These are phyloP conservation scores for Laticauda laticaudata DNA, from an alignment of 2,113 vertebrate species.

Conservation along the genomic window DNA sequence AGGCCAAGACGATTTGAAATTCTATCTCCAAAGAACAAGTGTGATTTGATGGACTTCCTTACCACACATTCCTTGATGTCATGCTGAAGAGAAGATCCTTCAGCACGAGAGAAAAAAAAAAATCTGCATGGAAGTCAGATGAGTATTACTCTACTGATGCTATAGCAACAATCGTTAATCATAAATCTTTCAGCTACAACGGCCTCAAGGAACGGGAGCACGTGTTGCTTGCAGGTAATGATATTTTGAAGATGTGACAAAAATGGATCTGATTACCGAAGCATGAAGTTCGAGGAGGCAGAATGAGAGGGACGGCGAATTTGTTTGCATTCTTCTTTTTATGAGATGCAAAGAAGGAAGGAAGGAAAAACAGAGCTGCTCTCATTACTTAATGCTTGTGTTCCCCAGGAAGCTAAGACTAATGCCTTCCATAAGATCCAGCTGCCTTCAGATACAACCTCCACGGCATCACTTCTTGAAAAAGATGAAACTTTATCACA, in stretches of 20 bases:
- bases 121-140: conserved; percentile 52
- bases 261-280: conserved; percentile 52
- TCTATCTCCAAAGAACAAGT: conserved; percentile 3
- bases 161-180: conserved; percentile 48
- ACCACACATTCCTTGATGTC: conserved; percentile 39
- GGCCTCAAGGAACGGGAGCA: conserved; percentile 36
- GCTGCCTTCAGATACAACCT: neutral
- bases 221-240: conserved; percentile 44
- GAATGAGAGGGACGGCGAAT: conserved; percentile 32
- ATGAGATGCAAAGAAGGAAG: conserved; percentile 34
- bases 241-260: conserved; percentile 34
- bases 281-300: conserved; percentile 47
- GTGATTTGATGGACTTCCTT: conserved; percentile 20
- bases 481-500: conserved; percentile 14
- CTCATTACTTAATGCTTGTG: neutral
- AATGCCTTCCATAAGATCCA: neutral
- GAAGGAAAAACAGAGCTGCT: conserved; percentile 7
- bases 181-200: conserved; percentile 58
- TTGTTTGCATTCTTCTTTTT: conserved; percentile 60
- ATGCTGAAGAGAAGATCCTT: conserved; percentile 26
- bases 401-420: conserved; percentile 22
- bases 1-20: neutral
- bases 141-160: conserved; percentile 20
- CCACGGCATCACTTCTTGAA: conserved; percentile 2
- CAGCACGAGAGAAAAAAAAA: conserved; percentile 47